These are phyloP conservation scores for Trichogramma dendrolimi DNA, from an alignment of 2,888 invertebrate genomes.

Conservation along the genomic window DNA sequence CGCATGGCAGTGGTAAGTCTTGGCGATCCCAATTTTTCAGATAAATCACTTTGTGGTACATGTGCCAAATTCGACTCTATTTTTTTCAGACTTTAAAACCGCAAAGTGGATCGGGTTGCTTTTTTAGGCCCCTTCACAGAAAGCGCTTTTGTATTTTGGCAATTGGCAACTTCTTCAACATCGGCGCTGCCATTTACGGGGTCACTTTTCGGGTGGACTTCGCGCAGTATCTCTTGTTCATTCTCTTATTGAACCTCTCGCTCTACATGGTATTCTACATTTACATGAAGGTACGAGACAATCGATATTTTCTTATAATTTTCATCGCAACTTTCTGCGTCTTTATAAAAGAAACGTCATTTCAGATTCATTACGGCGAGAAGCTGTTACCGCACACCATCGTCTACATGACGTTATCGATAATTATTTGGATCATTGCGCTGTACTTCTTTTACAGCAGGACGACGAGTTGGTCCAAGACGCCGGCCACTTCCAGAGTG, in stretches of 20 bases:
- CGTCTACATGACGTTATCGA: constrained; percentile 63
- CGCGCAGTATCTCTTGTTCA: constrained; percentile 72
- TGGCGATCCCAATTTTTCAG: not conserved
- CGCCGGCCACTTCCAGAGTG: constrained; percentile 72
- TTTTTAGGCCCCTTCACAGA: constrained; percentile 52
- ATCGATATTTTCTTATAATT: constrained; percentile 24
- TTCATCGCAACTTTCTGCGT: constrained; percentile 2
- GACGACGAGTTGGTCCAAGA: constrained; percentile 65
- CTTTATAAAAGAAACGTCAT: constrained; percentile 32
- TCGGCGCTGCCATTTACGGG: constrained; percentile 66
- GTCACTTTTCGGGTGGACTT: constrained; percentile 65
- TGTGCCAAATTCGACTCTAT: not conserved
- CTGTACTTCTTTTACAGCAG: constrained; percentile 70
- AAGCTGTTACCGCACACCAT: constrained; percentile 60
- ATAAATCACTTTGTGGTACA: not conserved
- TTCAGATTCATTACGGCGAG: constrained; percentile 63
- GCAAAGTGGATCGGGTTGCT: constrained; percentile 49
- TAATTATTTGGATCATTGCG: constrained; percentile 65
- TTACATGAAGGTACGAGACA: constrained; percentile 67
- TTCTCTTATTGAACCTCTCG: constrained; percentile 79
- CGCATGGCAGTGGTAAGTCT: constrained; percentile 42
- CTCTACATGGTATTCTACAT: constrained; percentile 79
- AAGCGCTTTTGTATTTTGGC: constrained; percentile 59
- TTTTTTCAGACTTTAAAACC: constrained; percentile 40
- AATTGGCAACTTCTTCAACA: constrained; percentile 63